Conservation (phyloP, 2,113 vertebrate genomes). For the Pleuronectes platessa region DNA sequence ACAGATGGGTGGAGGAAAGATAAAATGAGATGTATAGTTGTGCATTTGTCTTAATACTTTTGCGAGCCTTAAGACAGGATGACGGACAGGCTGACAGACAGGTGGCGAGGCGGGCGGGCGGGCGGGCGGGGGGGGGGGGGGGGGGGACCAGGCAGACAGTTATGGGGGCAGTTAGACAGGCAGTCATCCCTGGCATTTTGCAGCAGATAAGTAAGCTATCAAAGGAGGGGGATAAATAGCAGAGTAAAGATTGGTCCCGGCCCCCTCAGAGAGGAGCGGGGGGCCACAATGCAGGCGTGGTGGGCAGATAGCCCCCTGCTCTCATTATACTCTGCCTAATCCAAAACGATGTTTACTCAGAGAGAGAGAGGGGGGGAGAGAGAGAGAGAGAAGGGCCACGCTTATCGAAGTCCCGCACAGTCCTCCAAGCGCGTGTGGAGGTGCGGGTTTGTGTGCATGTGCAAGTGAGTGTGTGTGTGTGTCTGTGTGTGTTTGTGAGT, state of each 20-base stretch:
- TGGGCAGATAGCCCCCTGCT: constrained; percentile 82
- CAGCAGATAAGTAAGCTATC: constrained; percentile 96
- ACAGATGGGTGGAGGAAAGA: constrained; percentile 34
- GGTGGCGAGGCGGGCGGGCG: constrained; percentile 30
- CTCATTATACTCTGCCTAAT: constrained; percentile 85
- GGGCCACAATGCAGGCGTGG: constrained; percentile 90
- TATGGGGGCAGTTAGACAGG: constrained; percentile 73
- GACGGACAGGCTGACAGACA: constrained; percentile 38
- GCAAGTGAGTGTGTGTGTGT: constrained; percentile 20
- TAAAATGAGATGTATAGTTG: constrained; percentile 21
- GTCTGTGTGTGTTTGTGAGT: constrained; percentile 41
- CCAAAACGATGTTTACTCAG: constrained; percentile 85
- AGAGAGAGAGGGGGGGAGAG: constrained; percentile 63
- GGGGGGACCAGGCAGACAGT: constrained; percentile 49
- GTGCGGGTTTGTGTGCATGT: constrained; percentile 30
- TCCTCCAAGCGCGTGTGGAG: constrained; percentile 62
- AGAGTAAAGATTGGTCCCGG: constrained; percentile 93
- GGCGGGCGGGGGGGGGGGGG: not conserved
- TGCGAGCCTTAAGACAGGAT: constrained; percentile 19
- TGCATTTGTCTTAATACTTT: constrained; percentile 50
- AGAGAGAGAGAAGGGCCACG: constrained; percentile 60
- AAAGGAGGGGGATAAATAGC: constrained; percentile 95
- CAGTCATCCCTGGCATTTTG: constrained; percentile 94
- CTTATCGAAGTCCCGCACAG: constrained; percentile 78
- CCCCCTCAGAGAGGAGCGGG: constrained; percentile 87